phyloP scores from a whole-genome alignment of 2,113 vertebrate genomes.

The Salvator merianae region DNA sequence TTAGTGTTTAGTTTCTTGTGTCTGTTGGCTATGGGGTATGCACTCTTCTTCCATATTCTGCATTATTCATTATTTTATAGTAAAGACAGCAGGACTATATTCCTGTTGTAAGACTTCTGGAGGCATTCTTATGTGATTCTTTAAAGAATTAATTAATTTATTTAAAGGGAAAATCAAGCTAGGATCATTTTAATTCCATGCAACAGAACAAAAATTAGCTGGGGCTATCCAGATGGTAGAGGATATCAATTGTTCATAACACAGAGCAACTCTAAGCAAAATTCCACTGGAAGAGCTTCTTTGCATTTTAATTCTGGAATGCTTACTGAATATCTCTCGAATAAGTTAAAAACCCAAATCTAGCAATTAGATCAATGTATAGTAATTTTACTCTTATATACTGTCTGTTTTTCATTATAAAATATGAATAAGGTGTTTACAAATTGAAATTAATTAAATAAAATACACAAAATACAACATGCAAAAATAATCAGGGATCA shows the following conservation, averaged over 20 bases:
- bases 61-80: too few relatives aligned
- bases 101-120: background rate
- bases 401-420: too few relatives aligned
- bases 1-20: background rate
- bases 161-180: background rate
- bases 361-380: too few relatives aligned
- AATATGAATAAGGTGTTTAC: too few relatives aligned
- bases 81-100: background rate
- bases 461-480: too few relatives aligned
- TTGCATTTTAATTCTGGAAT: background rate
- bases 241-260: background rate
- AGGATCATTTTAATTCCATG: background rate
- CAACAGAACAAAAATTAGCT: background rate
- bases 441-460: too few relatives aligned
- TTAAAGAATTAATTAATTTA: too few relatives aligned
- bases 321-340: background rate
- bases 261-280: background rate
- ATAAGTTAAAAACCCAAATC: background rate
- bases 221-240: background rate
- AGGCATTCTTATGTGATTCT: background rate
- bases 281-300: background rate
- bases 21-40: background rate
- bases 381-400: too few relatives aligned
- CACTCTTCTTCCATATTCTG: background rate
- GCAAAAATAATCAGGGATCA: too few relatives aligned